Conservation (phyloP, 2,888 invertebrate genomes). For the Dysmachus trigonus region DNA sequence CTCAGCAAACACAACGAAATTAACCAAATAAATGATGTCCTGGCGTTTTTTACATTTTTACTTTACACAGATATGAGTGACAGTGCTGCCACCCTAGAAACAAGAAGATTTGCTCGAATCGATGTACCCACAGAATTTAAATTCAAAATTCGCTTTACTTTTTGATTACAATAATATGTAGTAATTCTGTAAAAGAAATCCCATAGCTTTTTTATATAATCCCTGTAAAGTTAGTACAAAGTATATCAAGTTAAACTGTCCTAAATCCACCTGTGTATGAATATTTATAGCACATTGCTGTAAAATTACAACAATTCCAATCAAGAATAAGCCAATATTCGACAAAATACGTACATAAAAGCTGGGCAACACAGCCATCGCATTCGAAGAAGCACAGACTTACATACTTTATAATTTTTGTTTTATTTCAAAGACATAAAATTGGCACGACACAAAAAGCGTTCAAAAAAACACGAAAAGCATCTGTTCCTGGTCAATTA, state of each 20-base stretch:
- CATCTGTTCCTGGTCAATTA: background rate
- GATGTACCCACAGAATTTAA: too few species aligned
- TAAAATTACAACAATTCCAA: background rate
- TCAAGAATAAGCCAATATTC: background rate
- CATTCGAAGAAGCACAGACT: background rate
- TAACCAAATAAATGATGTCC: too few species aligned
- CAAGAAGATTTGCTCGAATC: too few species aligned
- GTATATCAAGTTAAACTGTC: background rate
- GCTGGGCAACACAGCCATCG: background rate
- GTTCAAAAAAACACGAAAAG: conserved; percentile 8
- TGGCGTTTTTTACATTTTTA: too few species aligned
- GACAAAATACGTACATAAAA: background rate
- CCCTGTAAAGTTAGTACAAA: background rate
- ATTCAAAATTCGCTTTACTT: too few species aligned
- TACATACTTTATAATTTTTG: background rate
- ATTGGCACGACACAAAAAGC: conserved; percentile 28
- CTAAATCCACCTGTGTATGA: background rate
- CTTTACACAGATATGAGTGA: too few species aligned
- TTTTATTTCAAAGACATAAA: background rate
- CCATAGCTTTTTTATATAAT: background rate
- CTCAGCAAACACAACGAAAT: too few species aligned
- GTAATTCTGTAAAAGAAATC: too few species aligned
- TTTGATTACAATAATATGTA: too few species aligned
- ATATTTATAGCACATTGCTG: background rate
- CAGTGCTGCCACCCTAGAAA: too few species aligned